Evolutionary conservation across 2,113 vertebrate species (phyloP).

Genomic region (Blennius ocellaris): DNA sequence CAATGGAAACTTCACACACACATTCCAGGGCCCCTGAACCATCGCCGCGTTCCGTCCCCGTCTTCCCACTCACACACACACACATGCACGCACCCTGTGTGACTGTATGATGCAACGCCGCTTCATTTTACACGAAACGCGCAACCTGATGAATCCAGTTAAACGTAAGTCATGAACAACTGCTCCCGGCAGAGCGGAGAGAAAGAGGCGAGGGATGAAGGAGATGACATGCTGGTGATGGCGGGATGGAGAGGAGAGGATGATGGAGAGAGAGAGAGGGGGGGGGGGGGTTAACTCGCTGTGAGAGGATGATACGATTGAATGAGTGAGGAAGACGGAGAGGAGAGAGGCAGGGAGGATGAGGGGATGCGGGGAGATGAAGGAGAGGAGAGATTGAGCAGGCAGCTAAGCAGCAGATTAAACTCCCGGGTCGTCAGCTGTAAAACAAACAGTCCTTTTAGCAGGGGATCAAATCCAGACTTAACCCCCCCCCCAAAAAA

Average conservation of each 20-base stretch:
- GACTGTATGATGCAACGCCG: slow-evolving; percentile 47
- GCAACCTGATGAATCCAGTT: slow-evolving; percentile 59
- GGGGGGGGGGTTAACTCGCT: slow-evolving; percentile 32
- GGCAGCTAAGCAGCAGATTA: slow-evolving; percentile 77
- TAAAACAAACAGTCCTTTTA: slow-evolving; percentile 85
- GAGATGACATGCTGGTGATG: not conserved
- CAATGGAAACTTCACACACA: too few relatives aligned
- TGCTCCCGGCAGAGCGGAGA: slow-evolving; percentile 22
- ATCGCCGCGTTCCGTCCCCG: slow-evolving; percentile 8
- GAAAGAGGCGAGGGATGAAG: not conserved
- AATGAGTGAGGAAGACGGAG: slow-evolving; percentile 53
- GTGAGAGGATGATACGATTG: slow-evolving; percentile 65
- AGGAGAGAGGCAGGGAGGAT: slow-evolving; percentile 27
- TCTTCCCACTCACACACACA: slow-evolving; percentile 31
- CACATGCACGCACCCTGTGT: slow-evolving; percentile 18
- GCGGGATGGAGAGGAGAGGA: slow-evolving; percentile 23
- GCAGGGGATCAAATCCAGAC: slow-evolving; percentile 72
- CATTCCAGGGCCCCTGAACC: slow-evolving; percentile 41
- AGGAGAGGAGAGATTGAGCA: slow-evolving; percentile 68
- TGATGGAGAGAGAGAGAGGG: slow-evolving; percentile 38
- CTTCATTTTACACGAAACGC: slow-evolving; percentile 53
- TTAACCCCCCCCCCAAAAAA: slow-evolving; percentile 38
- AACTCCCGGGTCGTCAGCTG: slow-evolving; percentile 75
- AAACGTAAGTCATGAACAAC: slow-evolving; percentile 41
- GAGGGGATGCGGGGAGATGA: slow-evolving; percentile 54